Conservation (phyloP, 2,888 invertebrate genomes). For the Drosophila fungiperda region DNA sequence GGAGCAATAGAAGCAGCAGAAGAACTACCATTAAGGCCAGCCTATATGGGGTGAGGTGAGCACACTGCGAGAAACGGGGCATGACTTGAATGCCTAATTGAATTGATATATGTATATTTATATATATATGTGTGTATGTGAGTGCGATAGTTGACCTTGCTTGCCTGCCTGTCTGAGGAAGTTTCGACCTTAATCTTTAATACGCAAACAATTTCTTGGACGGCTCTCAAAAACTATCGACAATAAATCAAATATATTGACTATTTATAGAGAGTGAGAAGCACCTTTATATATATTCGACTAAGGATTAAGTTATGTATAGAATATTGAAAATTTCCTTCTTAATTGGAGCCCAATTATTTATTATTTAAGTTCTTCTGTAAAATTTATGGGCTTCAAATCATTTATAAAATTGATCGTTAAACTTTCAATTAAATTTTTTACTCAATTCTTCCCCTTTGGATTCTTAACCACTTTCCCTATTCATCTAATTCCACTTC, state of each 20-base stretch:
- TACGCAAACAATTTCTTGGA: neutral
- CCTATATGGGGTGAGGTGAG: conserved; percentile 4
- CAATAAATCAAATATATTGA: neutral
- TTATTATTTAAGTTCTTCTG: neutral
- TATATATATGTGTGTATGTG: neutral
- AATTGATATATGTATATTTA: neutral
- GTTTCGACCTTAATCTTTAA: conserved; percentile 4
- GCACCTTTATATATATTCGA: neutral
- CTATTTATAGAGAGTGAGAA: neutral
- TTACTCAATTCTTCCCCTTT: neutral
- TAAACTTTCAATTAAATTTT: no score
- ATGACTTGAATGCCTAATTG: neutral
- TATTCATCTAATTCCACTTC: neutral
- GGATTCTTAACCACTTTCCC: neutral
- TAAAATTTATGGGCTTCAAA: neutral
- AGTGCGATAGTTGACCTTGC: neutral
- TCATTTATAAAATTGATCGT: neutral
- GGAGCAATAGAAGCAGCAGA: conserved; percentile 9
- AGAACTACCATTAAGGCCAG: conserved; percentile 23
- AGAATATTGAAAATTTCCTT: neutral
- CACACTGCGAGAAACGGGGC: conserved; percentile 1
- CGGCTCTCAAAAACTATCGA: neutral
- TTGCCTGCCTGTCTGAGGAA: neutral
- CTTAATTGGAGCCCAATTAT: neutral
- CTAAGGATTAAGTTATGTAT: neutral